Base-by-base conservation (phyloP, 2,113 vertebrate genomes). In the Cyprinodon variegatus region DNA sequence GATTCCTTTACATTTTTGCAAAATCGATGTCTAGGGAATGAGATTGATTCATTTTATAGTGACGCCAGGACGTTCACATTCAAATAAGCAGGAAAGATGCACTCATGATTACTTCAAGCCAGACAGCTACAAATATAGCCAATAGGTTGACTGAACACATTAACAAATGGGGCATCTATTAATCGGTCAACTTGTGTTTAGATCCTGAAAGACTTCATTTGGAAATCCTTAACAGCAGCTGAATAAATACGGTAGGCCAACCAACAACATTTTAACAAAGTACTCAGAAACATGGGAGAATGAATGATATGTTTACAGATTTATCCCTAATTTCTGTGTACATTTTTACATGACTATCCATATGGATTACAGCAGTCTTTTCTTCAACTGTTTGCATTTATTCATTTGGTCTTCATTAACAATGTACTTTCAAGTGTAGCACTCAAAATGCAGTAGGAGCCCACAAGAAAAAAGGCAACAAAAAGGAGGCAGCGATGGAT, bases 371-470 rank as follows among this genome's bases (percentile, higher is more conserved):
- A 70, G 64, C 69, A 69, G 11, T 9, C 38, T 43, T 50, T 38
- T 77, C 63, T 72, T 62, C 65, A 45, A 65, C 36, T 75, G 87
- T 83, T 83, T 85, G 70, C 78, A 84, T 86, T 85, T 81, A 78
- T 82, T 72, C 66, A 87, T 89, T 77, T 82, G 82, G 80, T 89
- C 78, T 78, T 89, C 76, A 86, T 86, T 82, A 82, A 65, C 6
- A 11, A 75, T 81, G 81, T 83, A 76, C 82, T 76, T 83, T 80
- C 76, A 83, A 86, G 81, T 66, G 40, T 83, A 80, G 36, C 9
- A 10, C 60, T 78, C 22, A 67, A 64, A 83, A 67, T 14, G 17
- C 13, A 70, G 7, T n/a, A 29, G 77, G 61, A 65, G 63, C 75
- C 76, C 70, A 68, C 7, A 11, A 48, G 5, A 71, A 77, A 50